A percentile compares a stretch with the other conserved stretches of the same genome.
Evolutionary conservation across 2,888 invertebrate genomes (phyloP).

Genomic region (Drosophila peninsularis): DNA sequence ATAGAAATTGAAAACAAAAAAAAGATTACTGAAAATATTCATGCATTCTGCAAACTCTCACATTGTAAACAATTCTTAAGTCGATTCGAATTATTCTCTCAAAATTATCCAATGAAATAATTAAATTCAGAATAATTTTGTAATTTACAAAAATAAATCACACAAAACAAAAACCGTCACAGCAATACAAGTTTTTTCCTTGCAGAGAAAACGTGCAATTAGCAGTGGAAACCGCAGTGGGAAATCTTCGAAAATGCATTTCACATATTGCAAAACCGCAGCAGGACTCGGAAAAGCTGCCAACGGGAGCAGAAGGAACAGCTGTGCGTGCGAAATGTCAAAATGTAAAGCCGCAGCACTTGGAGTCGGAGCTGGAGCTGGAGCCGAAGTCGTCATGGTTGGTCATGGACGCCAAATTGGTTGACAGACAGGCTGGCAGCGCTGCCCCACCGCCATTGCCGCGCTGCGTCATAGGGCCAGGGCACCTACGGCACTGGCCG

Average conservation of each 20-base stretch:
- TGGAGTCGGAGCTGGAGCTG: constrained; percentile 16
- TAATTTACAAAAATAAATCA: not conserved
- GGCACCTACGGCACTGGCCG: constrained; percentile 20
- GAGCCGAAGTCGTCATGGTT: constrained; percentile 68
- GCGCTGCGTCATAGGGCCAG: constrained; percentile 46
- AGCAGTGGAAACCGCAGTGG: constrained; percentile 44
- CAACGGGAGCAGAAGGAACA: constrained; percentile 31
- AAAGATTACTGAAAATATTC: too few species aligned
- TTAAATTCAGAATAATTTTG: too few species aligned
- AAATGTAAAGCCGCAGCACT: constrained; percentile 52
- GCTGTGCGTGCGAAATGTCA: constrained; percentile 65
- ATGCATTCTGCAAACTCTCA: too few species aligned
- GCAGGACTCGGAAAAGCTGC: constrained; percentile 17
- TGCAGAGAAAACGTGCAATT: constrained; percentile 20
- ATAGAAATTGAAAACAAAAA: too few species aligned
- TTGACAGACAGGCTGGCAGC: constrained; percentile 73
- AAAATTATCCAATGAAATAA: too few species aligned
- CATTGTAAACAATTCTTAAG: too few species aligned
- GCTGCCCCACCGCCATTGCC: constrained; percentile 56
- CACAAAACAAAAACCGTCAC: not conserved
- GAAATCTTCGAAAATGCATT: constrained; percentile 35
- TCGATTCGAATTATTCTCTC: too few species aligned
- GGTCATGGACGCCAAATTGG: constrained; percentile 82
- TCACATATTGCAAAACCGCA: constrained; percentile 54
- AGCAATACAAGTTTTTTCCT: constrained; percentile 7